Base-by-base conservation (phyloP, 2,888 invertebrate species). In the Acanthopleura granulata region DNA sequence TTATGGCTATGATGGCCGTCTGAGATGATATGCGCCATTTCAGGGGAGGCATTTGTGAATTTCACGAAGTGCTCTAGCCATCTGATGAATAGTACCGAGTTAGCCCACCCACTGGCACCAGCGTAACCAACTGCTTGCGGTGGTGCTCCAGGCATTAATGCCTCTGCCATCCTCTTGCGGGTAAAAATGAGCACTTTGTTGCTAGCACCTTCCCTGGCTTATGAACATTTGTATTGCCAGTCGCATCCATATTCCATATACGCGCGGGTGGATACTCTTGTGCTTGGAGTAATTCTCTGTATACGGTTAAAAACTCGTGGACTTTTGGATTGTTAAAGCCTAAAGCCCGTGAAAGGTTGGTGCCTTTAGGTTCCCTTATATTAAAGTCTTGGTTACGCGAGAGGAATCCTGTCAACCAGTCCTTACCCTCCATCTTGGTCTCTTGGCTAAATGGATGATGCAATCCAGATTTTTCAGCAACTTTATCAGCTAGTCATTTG, bases 31-130 rank as follows among this genome's bases (percentile, higher is more conserved):
- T 84, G 83, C 66, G 84, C 84, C n/a, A 83, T 80, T 49, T 83
- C 81, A 72, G 72, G 72, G 12, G 81, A 76, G 14, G 83, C 79
- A 71, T 86, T 85, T 40, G 80, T 75, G 66, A 78, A 73, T 27
- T 80, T 71, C n/a, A 89, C 76, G 81, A 91, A 91, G 82, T 91
- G 88, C 71, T 84, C 75, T 66, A 89, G 83, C 87, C 88, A 88
- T 49, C 82, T 78, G 14, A 80, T 6, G 69, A 85, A 85, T 4
- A 81, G 61, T 12, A 79, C 79, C 14, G 62, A 50, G 30, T 81
- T 78, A 74, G 85, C 87, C 87, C 87, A 89, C 12, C 86, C 86
- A 78, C 77, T 82, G 49, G 83, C 79, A 81, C 81, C 83, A 74
- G 83, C 83, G 30, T 78, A 80, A 66, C 83, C 86, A 75, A 80